Percentiles rank a stretch among this genome's conserved stretches.
Evolutionary conservation across 2,888 invertebrate species (phyloP).

Genomic region (Drosophila subquinaria): DNA sequence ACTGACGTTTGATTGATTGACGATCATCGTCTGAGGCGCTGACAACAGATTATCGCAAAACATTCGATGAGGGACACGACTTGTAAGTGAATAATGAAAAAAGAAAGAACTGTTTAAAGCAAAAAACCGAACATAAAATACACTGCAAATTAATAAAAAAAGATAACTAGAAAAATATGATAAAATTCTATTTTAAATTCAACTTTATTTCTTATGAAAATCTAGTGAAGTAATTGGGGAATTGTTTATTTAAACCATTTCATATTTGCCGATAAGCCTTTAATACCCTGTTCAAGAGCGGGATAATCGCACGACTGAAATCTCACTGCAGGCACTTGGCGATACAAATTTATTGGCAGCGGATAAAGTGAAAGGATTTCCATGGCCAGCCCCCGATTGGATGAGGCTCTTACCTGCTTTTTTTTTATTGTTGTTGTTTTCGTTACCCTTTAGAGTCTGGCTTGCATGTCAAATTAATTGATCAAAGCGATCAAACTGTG

Average conservation of each 20-base stretch:
- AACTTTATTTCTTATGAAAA: not conserved
- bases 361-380: conserved; percentile 73
- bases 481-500: conserved; percentile 48
- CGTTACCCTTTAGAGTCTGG: conserved; percentile 32
- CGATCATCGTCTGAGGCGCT: conserved; percentile 43
- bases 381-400: conserved; percentile 34
- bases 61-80: conserved; percentile 11
- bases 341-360: conserved; percentile 64
- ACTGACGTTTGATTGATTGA: conserved; percentile 67
- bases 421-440: conserved; percentile 8
- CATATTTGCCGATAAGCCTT: not conserved
- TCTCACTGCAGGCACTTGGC: conserved; percentile 30
- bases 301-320: conserved; percentile 27
- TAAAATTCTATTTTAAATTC: too few relatives aligned
- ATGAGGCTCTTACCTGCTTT: conserved; percentile 37
- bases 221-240: too few relatives aligned
- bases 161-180: not conserved
- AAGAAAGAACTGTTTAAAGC: not conserved
- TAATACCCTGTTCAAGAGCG: conserved; percentile 6
- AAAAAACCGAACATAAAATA: not conserved
- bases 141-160: conserved; percentile 5
- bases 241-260: not conserved
- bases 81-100: not conserved
- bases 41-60: conserved; percentile 26
- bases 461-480: conserved; percentile 80